These are phyloP conservation scores for Acromyrmex heyeri DNA, from an alignment of 1,140 invertebrate genomes.

Conservation along the genomic window DNA sequence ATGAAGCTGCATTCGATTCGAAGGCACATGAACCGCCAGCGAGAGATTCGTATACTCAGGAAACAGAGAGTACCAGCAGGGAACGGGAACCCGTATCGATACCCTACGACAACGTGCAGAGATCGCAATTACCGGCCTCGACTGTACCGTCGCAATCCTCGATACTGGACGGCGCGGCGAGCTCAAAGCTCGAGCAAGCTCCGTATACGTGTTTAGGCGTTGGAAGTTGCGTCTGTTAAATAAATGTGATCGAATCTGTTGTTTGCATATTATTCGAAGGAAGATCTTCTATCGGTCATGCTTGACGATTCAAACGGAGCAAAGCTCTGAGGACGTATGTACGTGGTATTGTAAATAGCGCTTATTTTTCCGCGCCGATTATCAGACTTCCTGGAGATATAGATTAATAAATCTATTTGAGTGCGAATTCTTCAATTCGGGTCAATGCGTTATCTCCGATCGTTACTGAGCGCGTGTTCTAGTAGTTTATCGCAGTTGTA, in stretches of 20 bases:
- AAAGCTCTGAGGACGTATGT: background rate
- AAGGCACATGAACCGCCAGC: constrained; percentile 78
- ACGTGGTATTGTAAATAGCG: constrained; percentile 55
- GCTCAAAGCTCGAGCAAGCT: constrained; percentile 82
- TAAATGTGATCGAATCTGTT: constrained; percentile 49
- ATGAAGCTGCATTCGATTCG: constrained; percentile 78
- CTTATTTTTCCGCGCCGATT: constrained; percentile 20
- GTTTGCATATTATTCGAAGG: constrained; percentile 46
- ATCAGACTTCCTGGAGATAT: constrained; percentile 34
- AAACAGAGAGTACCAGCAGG: constrained; percentile 73
- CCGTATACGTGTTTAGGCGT: constrained; percentile 83
- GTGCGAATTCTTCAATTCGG: background rate
- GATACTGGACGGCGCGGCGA: constrained; percentile 77
- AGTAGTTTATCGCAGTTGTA: constrained; percentile 67
- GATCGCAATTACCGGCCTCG: constrained; percentile 76
- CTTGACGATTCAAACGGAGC: constrained; percentile 28
- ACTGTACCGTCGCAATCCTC: constrained; percentile 71
- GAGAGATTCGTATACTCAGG: constrained; percentile 65
- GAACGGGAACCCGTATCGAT: constrained; percentile 70
- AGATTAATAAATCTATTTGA: constrained; percentile 15
- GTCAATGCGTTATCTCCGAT: constrained; percentile 31
- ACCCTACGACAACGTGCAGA: constrained; percentile 75
- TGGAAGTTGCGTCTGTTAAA: constrained; percentile 83
- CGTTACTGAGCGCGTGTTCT: constrained; percentile 39
- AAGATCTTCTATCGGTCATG: background rate